Percentiles rank a stretch among this genome's conserved stretches.
Evolutionary conservation across 2,113 vertebrate species (phyloP).

Genomic region (Montifringilla adamsi): DNA sequence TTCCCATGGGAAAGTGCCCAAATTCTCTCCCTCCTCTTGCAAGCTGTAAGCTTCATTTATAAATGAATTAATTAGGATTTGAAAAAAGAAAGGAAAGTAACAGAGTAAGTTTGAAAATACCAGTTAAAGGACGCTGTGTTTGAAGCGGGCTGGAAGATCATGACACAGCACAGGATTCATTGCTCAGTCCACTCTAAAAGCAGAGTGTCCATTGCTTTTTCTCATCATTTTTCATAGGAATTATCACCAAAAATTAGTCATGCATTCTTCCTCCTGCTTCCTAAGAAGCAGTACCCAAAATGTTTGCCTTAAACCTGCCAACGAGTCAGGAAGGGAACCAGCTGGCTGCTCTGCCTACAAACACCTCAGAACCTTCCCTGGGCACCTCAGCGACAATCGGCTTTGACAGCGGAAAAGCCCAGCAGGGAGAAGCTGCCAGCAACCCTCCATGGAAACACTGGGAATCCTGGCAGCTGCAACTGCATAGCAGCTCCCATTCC

Average conservation of each 20-base stretch:
- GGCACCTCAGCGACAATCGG: background rate
- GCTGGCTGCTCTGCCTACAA: background rate
- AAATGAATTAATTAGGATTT: background rate
- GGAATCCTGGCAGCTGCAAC: background rate
- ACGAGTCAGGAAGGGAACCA: background rate
- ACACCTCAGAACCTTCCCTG: background rate
- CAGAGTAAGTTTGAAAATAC: background rate
- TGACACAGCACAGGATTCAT: background rate
- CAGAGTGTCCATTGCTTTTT: background rate
- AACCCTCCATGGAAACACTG: rapidly evolving
- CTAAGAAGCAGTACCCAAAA: background rate
- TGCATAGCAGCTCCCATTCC: background rate
- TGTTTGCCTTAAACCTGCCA: background rate
- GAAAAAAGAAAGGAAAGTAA: background rate
- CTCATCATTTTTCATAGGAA: background rate
- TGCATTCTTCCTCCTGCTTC: background rate
- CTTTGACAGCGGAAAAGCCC: background rate
- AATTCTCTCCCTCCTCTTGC: background rate
- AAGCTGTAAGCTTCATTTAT: constrained; percentile 15
- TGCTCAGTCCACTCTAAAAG: background rate
- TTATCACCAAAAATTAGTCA: background rate
- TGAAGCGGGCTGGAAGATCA: background rate
- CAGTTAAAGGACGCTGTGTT: background rate
- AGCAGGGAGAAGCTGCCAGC: background rate
- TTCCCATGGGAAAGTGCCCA: constrained; percentile 43